Evolutionary conservation across 2,888 invertebrate species (phyloP), one percentile per base, ranked within the genome.

Genomic region (Rhamnusium bicolor): DNA sequence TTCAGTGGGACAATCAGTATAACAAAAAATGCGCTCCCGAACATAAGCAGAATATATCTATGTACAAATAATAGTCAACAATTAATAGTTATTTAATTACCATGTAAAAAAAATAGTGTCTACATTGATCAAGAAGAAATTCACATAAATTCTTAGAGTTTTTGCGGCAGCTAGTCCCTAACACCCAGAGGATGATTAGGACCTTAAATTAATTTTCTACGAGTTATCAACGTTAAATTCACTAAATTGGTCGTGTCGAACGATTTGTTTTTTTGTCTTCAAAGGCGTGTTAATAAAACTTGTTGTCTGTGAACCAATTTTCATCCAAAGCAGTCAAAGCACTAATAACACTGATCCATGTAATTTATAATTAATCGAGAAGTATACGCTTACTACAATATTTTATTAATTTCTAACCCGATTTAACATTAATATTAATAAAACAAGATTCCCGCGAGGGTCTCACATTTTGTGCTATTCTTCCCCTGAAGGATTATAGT

Each of bases 391-490:
- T 12, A 8, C 12, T 12, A 12, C 40, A 12, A 40, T 40, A 12
- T 40, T 40, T 8, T 40, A 40, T 8, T 40, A 40, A 40, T 12
- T 40, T 12, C 40, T 40, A 40, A 40, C 40, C 3, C 3, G 12
- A 40, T 12, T 40, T 8, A 40, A 40, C 40, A 40, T 40, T 40
- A 40, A 40, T 40, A 40, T 40, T 40, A 40, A 40, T 40, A 40
- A 40, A 40, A 3, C 40, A 3, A 2, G 29, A 29, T 1, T 40
- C 40, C 12, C 40, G 40, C 27, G 61, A 69, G 73, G 56, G 54
- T 69, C 18, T 54, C 69, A 66, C 73, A 67, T 73, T 66, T 73
- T 61, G 54, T n/a, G 73, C 65, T 56, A 21, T 66, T 62, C 32
- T 66, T 60, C 51, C 27, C 73, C 70, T n/a, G 21, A n/a, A 70